phyloP scores from a whole-genome alignment of 2,113 vertebrate genomes.

The Rhea pennata region DNA sequence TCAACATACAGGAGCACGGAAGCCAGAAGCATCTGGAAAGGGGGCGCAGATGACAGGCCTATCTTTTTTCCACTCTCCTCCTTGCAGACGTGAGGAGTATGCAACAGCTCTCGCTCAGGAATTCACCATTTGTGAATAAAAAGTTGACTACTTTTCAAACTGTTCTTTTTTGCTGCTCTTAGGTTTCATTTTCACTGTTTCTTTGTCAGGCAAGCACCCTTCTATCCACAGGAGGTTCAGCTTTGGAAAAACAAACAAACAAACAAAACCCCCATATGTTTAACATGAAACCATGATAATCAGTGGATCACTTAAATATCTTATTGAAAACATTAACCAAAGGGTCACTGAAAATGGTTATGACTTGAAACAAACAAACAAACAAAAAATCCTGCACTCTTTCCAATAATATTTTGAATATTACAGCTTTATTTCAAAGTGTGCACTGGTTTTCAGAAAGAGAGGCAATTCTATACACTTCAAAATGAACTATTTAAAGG shows the following conservation, averaged over 20 bases:
- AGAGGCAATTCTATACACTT: background rate
- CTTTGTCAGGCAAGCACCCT: background rate
- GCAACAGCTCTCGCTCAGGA: background rate
- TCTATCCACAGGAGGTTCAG: background rate
- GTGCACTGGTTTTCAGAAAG: background rate
- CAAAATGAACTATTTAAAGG: background rate
- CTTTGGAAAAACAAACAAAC: background rate
- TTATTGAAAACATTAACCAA: background rate
- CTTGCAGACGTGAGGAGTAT: background rate
- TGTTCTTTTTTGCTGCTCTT: background rate
- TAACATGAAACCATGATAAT: background rate
- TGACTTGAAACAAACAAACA: background rate
- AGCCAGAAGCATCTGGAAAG: background rate
- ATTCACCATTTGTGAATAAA: background rate
- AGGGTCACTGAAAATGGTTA: background rate
- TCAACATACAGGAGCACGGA: background rate
- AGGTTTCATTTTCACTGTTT: background rate
- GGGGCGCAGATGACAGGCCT: background rate
- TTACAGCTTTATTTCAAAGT: background rate
- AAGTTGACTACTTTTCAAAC: background rate
- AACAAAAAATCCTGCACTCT: background rate
- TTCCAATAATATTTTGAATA: background rate
- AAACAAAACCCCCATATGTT: background rate
- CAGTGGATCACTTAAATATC: background rate
- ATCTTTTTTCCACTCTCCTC: rapidly evolving